Base-by-base conservation (phyloP, 2,113 vertebrate species). In the Lepisosteus oculatus region DNA sequence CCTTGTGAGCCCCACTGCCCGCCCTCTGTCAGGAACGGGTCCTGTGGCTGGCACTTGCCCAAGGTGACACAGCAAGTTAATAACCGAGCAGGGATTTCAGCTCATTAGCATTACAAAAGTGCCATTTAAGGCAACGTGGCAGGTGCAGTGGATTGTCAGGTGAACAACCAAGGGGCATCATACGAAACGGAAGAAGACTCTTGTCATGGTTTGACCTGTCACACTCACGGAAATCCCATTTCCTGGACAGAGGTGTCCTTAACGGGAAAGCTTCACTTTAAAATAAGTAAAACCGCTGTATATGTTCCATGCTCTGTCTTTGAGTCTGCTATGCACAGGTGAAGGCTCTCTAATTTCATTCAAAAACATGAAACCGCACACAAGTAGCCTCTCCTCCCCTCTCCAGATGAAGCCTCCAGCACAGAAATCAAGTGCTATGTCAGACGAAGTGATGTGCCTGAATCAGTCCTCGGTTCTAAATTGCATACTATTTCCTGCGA, bases 51-150 rank as follows among this genome's bases (percentile, higher is more conserved):
- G 69, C 78, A 83, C 80, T 84, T 85, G 80, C 78, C 76, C 77
- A 73, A 69, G 68, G 63, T 84, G 74, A 76, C 80, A 78, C 62
- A 75, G 65, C 77, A 55, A 57, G 77, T 80, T 84, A 86, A 88
- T 83, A 79, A 82, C 80, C 79, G 81, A 76, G 43, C 54, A 17
- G 85, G 86, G 86, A 84, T 76, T 72, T 42, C 4, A 55, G 14
- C 14, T 77, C 73, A 87, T 90, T 87, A 86, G 76, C 85, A 88
- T 88, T 85, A 82, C 84, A 83, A 87, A 90, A 85, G 84, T 86
- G 86, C 86, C 80, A 87, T 86, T 84, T 83, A 61, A 68, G 66
- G 83, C 68, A 74, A 70, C 72, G 3, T 61, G 4, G 13, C 13
- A 11, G 14, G 17, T 11, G 59, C 7, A 29, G 3, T 15, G 14